Percentiles rank a stretch among this genome's conserved stretches.
Conservation (phyloP, 2,113 vertebrate genomes). For the Xenopus laevis region DNA sequence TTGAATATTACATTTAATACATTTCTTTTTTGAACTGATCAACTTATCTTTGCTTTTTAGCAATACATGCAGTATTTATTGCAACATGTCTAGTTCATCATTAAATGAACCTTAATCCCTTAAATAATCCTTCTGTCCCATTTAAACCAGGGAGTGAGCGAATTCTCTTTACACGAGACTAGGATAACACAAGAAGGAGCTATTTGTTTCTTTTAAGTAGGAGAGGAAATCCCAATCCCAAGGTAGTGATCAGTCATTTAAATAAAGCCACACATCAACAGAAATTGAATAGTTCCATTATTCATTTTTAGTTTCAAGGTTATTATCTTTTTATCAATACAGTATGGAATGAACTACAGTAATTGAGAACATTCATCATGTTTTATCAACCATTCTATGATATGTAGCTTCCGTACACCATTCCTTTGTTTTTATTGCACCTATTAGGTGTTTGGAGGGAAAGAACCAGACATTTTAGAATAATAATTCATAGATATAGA, state of each 20-base stretch:
- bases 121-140: constrained; percentile 69
- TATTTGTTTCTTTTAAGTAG: constrained; percentile 67
- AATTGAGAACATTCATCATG: too few species aligned
- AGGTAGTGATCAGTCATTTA: constrained; percentile 67
- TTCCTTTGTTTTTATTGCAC: too few species aligned
- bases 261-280: constrained; percentile 68
- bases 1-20: too few species aligned
- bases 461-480: too few species aligned
- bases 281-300: constrained; percentile 51
- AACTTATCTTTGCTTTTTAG: too few species aligned
- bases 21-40: too few species aligned
- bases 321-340: constrained; percentile 18
- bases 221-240: constrained; percentile 57
- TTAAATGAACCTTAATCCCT: constrained; percentile 79
- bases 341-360: constrained; percentile 20
- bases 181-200: constrained; percentile 63
- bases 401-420: too few species aligned
- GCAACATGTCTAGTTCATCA: constrained; percentile 56
- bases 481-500: too few species aligned
- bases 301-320: constrained; percentile 46
- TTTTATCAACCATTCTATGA: too few species aligned
- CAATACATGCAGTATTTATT: too few species aligned
- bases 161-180: constrained; percentile 68
- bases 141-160: constrained; percentile 69
- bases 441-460: too few species aligned